Base-by-base conservation (phyloP, 2,113 vertebrate genomes). In the Rattus rattus region DNA sequence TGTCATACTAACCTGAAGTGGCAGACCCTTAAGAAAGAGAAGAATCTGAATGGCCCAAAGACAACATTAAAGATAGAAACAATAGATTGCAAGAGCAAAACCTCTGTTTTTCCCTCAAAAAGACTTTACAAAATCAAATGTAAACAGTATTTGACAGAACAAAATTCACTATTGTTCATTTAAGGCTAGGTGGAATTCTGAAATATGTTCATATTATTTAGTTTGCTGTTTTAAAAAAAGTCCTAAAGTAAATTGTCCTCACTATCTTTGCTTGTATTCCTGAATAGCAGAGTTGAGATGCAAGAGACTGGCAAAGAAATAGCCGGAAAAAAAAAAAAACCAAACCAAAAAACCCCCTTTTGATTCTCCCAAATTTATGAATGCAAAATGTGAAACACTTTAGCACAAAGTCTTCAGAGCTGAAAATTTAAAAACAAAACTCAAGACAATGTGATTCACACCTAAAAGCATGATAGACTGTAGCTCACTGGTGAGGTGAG, bases 381-480 rank as follows among this genome's bases (percentile, higher is more conserved):
- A 80, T 83, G 77, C 54, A 73, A 67, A 30, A 22, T 52, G 72
- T 83, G 77, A 96, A 93, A 19, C 13, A 54, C 80, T 96, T 97
- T 59, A 63, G 63, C 63, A 76, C 49, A 87, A 63, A 92, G 72
- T 79, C 59, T 88, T 73, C 20, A 75, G 77, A 95, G 36, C 2
- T 87, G 85, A 75, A 84, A 7, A 70, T 73, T 91, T 93, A 84
- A 69, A 95, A 76, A 92, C 52, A 84, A 94, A 95, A 94, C 75
- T 87, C n/a, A 85, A 87, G 76, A 63, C 52, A 91, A 92, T 7
- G 20, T 96, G 83, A 89, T 96, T 96, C 93, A 93, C 94, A 96
- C 89, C 93, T 93, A 80, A 95, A 94, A 96, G 84, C 70, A 67
- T 93, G 75, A 88, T 4, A 93, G 90, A 93, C 63, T 95, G 47